Evolutionary conservation across 2,113 vertebrate species (phyloP).

Genomic region (Rhinolophus ferrumequinum): DNA sequence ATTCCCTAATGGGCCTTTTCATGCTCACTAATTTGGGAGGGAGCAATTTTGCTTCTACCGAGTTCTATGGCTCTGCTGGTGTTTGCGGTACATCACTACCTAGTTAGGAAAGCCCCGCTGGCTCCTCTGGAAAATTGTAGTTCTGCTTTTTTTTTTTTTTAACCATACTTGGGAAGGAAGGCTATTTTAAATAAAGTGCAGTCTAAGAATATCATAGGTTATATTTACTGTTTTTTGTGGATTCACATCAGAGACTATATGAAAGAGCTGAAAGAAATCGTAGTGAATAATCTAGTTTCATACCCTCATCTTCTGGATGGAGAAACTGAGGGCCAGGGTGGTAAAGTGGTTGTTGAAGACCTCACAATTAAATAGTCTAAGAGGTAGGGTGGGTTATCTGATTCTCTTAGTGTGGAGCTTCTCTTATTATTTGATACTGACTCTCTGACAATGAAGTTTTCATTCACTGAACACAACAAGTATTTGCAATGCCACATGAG

Average conservation of each 20-base stretch:
- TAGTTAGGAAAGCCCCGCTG: background rate
- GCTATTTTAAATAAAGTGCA: background rate
- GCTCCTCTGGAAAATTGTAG: background rate
- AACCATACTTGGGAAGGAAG: background rate
- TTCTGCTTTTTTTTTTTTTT: background rate
- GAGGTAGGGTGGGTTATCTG: background rate
- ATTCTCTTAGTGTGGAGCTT: background rate
- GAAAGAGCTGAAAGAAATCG: background rate
- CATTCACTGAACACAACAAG: background rate
- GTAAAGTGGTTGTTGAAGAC: background rate
- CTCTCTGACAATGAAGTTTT: background rate
- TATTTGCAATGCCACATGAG: background rate
- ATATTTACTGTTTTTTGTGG: background rate
- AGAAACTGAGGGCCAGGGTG: background rate
- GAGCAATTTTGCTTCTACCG: background rate
- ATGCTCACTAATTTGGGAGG: background rate
- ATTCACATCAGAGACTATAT: background rate
- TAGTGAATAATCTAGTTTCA: background rate
- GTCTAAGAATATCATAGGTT: background rate
- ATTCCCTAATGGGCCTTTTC: background rate
- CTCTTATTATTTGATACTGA: background rate
- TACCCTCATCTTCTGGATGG: background rate
- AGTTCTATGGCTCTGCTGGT: background rate
- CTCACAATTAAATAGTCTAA: background rate
- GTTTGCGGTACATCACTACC: background rate